Percentiles rank a stretch among this genome's conserved stretches.
Evolutionary conservation across 1,140 invertebrate genomes (phyloP).

Genomic region (Limonius californicus): DNA sequence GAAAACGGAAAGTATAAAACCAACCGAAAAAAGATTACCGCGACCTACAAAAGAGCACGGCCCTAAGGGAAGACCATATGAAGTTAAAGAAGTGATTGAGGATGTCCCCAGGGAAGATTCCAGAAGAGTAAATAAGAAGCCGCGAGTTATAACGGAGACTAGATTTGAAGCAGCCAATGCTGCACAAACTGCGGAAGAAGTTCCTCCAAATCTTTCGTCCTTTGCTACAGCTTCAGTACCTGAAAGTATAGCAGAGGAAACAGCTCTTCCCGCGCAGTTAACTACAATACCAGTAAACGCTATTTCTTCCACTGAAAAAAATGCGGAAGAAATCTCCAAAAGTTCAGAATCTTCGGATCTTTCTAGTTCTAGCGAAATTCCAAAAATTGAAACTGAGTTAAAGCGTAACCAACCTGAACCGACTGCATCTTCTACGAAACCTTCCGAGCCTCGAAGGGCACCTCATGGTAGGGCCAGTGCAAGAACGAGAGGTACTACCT

Average conservation of each 20-base stretch:
- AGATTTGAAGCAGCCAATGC: constrained; percentile 31
- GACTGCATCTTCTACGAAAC: neutral
- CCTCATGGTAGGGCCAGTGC: neutral
- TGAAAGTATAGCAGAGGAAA: neutral
- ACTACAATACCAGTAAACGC: neutral
- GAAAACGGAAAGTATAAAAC: neutral
- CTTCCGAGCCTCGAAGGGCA: neutral
- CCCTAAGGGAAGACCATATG: constrained; percentile 29
- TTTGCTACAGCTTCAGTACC: neutral
- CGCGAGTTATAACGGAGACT: constrained; percentile 38
- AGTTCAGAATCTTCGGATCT: neutral
- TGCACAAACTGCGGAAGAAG: neutral
- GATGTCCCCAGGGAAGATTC: constrained; percentile 35
- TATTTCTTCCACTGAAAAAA: neutral
- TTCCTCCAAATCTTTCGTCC: neutral
- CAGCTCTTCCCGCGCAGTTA: neutral
- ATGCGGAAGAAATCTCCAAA: neutral
- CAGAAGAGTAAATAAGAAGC: constrained; percentile 18
- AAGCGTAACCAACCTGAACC: neutral
- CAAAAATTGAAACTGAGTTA: neutral
- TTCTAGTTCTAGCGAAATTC: neutral
- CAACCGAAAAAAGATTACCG: neutral
- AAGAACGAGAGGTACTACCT: neutral
- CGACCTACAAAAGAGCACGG: neutral
- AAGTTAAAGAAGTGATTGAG: constrained; percentile 42